Evolutionary conservation across 2,797 vertebrate species (phyloP).

Genomic region (Myotis pilosus): DNA sequence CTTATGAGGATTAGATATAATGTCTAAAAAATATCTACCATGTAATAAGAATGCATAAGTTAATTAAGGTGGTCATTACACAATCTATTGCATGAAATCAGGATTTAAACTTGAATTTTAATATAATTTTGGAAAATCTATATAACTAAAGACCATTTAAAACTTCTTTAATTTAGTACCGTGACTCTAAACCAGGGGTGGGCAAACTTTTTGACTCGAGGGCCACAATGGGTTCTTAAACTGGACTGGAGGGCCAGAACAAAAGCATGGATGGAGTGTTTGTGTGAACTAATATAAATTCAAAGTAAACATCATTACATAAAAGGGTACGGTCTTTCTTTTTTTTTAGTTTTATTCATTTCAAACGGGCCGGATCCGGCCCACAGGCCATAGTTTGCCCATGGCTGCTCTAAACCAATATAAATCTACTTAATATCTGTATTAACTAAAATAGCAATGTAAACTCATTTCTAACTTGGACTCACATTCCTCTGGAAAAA

Average conservation of each 20-base stretch:
- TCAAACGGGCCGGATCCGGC: too few relatives aligned
- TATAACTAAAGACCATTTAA: not conserved
- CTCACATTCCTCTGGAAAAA: not conserved
- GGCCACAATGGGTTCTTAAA: too few relatives aligned
- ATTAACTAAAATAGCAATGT: slow-evolving; percentile 29
- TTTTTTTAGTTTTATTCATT: too few relatives aligned
- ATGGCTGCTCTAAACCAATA: not conserved
- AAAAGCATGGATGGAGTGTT: too few relatives aligned
- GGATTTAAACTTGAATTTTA: not conserved
- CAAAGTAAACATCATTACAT: too few relatives aligned
- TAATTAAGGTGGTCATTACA: not conserved
- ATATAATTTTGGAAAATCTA: slow-evolving; percentile 2
- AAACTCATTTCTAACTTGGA: slow-evolving; percentile 9
- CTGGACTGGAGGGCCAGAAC: too few relatives aligned
- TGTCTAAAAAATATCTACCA: not conserved
- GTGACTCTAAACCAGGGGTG: not conserved
- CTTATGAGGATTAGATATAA: not conserved
- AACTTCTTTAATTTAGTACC: not conserved
- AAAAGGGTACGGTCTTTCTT: too few relatives aligned
- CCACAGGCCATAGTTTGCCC: too few relatives aligned
- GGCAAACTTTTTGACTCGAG: too few relatives aligned
- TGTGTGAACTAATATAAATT: too few relatives aligned
- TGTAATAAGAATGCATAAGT: not conserved
- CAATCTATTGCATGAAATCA: not conserved
- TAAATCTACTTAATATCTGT: not conserved